A percentile compares a stretch with the other conserved stretches of the same genome.
Conservation (phyloP, 2,888 invertebrate genomes). For the Ceraclea dissimilis region DNA sequence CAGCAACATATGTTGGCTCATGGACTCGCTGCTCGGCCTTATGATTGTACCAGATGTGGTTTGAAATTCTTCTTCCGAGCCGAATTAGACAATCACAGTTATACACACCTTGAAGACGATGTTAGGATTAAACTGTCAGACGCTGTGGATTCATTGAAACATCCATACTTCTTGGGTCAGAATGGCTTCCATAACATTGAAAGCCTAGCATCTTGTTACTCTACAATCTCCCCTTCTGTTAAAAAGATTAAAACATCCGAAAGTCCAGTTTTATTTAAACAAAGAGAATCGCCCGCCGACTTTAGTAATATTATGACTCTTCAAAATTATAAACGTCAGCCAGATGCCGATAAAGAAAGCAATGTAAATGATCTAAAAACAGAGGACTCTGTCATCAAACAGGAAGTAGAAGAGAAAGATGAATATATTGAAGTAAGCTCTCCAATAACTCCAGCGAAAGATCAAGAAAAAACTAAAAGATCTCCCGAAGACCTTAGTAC, state of each 20-base stretch:
- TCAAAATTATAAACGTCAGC: slow-evolving; percentile 19
- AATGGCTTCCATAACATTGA: slow-evolving; percentile 24
- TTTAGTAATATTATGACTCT: slow-evolving; percentile 19
- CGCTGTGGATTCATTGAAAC: slow-evolving; percentile 14
- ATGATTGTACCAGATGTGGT: slow-evolving; percentile 77
- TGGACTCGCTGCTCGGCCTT: slow-evolving; percentile 71
- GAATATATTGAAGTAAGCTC: slow-evolving; percentile 48
- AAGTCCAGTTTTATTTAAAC: slow-evolving; percentile 20
- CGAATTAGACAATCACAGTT: slow-evolving; percentile 81
- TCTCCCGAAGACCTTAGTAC: not conserved
- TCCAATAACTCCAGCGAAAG: slow-evolving; percentile 29
- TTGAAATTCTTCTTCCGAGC: slow-evolving; percentile 86
- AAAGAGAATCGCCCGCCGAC: slow-evolving; percentile 18
- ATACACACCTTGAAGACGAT: slow-evolving; percentile 48
- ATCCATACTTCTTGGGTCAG: slow-evolving; percentile 22
- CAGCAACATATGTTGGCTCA: slow-evolving; percentile 80
- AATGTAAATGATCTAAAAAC: slow-evolving; percentile 23
- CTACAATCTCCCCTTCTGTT: slow-evolving; percentile 17
- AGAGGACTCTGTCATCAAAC: slow-evolving; percentile 40
- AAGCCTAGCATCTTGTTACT: slow-evolving; percentile 15
- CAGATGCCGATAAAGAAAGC: slow-evolving; percentile 13
- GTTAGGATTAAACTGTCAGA: slow-evolving; percentile 31
- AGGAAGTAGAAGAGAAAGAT: slow-evolving; percentile 38
- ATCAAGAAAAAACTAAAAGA: not conserved
- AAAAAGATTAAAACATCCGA: slow-evolving; percentile 24